Base-by-base conservation (phyloP, 2,888 invertebrate species). In the Platynereis dumerilii region DNA sequence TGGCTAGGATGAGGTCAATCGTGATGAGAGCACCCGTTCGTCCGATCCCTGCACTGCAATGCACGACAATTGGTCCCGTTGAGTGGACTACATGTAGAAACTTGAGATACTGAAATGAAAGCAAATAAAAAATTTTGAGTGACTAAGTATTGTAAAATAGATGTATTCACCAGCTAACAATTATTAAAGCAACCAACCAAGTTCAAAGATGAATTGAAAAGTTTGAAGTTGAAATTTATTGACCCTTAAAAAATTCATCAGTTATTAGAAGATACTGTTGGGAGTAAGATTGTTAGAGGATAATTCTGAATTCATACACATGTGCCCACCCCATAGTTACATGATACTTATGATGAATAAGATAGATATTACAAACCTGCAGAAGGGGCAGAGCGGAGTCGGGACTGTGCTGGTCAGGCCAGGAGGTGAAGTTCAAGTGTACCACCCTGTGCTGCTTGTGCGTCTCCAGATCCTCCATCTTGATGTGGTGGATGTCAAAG, bases 351-450 rank as follows among this genome's bases (percentile, higher is more conserved):
- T n/a, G n/a, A n/a, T n/a, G n/a, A n/a, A n/a, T n/a, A n/a, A n/a
- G n/a, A n/a, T n/a, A n/a, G n/a, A n/a, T n/a, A n/a, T 34, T 7
- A 34, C 34, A 7, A 5, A 34, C 34, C 80, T 77, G 76, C 20
- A 82, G 72, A 20, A 82, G 64, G 2, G 81, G 79, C 15, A 75
- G 54, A 52, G 79, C 76, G 55, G 76, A 75, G 69, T 87, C 86
- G 76, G 96, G 97, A 77, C 95, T 94, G 75, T 96, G 96, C 85
- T 96, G 96, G 87, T 97, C 96, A 56, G 96, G 91, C 91, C 91
- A 91, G 59, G 92, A 91, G 66, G 91, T 93, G 86, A 94, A 96
- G 87, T 96, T 93, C 86, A 94, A 91, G 88, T 96, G 96, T 84
- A 92, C 92, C 72, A 96, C 89, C 55, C 73, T 71, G 20, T 77